Evolutionary conservation across 2,888 invertebrate species (phyloP), one percentile per base, ranked within the genome.

Genomic region (Drosophila mettleri): DNA sequence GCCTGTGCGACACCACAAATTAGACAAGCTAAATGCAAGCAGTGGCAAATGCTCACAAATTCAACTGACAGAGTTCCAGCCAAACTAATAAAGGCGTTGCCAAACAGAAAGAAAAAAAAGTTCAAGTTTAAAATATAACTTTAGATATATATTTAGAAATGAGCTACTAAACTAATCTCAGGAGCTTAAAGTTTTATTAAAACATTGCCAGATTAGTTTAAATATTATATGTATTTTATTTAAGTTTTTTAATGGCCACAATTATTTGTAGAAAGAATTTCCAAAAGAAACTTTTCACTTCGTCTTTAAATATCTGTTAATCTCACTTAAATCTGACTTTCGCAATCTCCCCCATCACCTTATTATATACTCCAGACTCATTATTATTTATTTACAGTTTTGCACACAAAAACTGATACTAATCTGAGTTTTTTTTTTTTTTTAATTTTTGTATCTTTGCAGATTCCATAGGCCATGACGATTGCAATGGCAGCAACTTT

Each of bases 381-480:
- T n/a, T n/a, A n/a, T n/a, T n/a, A n/a, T n/a, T n/a, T n/a, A n/a
- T n/a, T n/a, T n/a, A n/a, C n/a, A 72, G 53, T 73, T 74, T 65
- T 20, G 29, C 29, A 8, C n/a, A n/a, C 3, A 3, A 39, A 22
- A 54, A 34, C 45, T 31, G 57, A 79, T 86, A 78, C 86, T 82
- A 82, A 82, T 82, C 69, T 24, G 10, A 75, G 72, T 68, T 78
- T 75, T 69, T 70, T 49, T 54, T 45, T 69, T 69, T 64, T 69
- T 52, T 5, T 24, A 4, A 3, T 24, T 5, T 4, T 43, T 41
- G 10, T 58, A 34, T 39, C 22, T 53, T 53, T 88, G 24, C 93
- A 95, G 95, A 94, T 95, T 95, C 94, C 95, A 95, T 93, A 95
- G 95, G 94, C 95, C 95, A 95, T 95, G 95, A 95, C 95, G 94